phyloP scores from a whole-genome alignment of 2,888 invertebrate species.

The Cyclophora albipunctata region DNA sequence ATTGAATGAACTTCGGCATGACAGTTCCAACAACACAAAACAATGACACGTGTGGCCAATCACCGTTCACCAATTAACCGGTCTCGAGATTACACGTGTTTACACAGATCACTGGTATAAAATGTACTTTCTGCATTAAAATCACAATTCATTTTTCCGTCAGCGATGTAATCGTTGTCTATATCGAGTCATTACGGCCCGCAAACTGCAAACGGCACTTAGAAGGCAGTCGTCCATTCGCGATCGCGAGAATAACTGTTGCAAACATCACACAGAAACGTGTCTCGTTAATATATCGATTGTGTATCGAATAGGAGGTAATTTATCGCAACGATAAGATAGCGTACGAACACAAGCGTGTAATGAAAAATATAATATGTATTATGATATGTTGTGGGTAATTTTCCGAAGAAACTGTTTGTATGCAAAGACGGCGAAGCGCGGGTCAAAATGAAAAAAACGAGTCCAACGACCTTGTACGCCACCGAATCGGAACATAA shows the following conservation, averaged over 20 bases:
- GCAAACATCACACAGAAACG: constrained; percentile 45
- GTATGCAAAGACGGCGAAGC: constrained; percentile 4
- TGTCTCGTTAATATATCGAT: constrained; percentile 55
- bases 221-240: constrained; percentile 44
- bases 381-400: constrained; percentile 28
- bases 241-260: constrained; percentile 60
- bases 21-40: constrained; percentile 25
- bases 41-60: constrained; percentile 20
- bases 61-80: constrained; percentile 20
- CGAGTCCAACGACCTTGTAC: constrained; percentile 35
- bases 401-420: constrained; percentile 23
- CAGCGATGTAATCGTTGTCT: constrained; percentile 13
- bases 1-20: constrained; percentile 11
- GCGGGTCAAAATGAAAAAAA: constrained; percentile 16
- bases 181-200: constrained; percentile 7
- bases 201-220: constrained; percentile 16
- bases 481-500: constrained; percentile 24
- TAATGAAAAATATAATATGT: constrained; percentile 31
- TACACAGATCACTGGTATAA: constrained; percentile 18
- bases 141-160: background rate
- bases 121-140: constrained; percentile 4
- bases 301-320: constrained; percentile 58
- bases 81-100: constrained; percentile 18
- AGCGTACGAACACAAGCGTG: constrained; percentile 25
- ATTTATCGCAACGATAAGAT: constrained; percentile 71